Evolutionary conservation across 30 jellyfish, hydroid and myxozoan species (phyloP), one percentile per base, ranked within the genome.

Genomic region (Rhopilema esculentum): DNA sequence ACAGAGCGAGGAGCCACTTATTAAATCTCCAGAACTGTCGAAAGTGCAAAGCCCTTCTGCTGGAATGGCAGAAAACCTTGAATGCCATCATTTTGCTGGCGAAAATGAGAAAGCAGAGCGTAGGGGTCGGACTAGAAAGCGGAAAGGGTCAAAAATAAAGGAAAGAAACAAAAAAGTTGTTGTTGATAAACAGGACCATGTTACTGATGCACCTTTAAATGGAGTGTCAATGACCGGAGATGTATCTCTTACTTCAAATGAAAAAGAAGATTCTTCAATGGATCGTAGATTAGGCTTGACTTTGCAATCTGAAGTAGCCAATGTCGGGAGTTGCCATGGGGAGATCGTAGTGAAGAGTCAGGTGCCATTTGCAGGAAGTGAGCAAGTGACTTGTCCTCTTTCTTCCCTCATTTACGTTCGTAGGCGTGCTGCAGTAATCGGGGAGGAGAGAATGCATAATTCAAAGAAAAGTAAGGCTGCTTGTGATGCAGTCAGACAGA

Each of bases 361-460:
- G 23, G 21, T 50, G 61, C 25, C 23, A 19, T 28, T 68, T 2
- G 20, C 18, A n/a, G n/a, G n/a, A n/a, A n/a, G n/a, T n/a, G n/a
- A n/a, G 66, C n/a, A 15, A 22, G 88, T 52, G 67, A n/a, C 76
- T 16, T 32, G 81, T 7, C 73, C 69, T 23, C 82, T 80, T 4
- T 32, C 88, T 4, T 73, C 94, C 21, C 48, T 85, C 23, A 85
- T 85, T 25, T 85, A 85, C 28, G 79, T 73, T 16, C 78, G 88
- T 17, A 32, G 94, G 49, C 75, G 66, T 12, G 88, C 94, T 51
- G 94, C 94, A 19, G 83, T 85, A 17, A 87, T 77, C 8, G 79
- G 94, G 12, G 88, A 85, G 57, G 86, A 71, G 19, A 85, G 73
- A 53, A 85, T 85, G 50, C 94, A 85, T 20, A 31, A 21, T 16